These are phyloP conservation scores for Typhlichthys eigenmanni DNA, from an alignment of 2,797 vertebrate species.

Conservation along the genomic window DNA sequence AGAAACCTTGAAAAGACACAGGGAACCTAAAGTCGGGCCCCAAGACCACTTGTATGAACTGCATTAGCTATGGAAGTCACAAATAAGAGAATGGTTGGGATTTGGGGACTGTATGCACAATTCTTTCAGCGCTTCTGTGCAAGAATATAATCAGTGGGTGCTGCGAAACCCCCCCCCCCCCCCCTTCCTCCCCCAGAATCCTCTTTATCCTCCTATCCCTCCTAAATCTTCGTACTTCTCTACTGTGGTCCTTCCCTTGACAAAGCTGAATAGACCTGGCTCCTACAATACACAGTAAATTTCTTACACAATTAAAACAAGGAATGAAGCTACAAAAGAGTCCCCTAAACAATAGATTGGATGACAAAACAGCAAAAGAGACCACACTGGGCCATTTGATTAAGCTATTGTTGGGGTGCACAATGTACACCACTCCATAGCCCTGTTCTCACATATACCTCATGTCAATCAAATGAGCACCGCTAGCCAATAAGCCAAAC, in stretches of 20 bases:
- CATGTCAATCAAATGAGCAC: constrained; percentile 68
- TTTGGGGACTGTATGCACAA: constrained; percentile 33
- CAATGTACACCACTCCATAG: constrained; percentile 74
- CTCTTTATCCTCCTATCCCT: constrained; percentile 71
- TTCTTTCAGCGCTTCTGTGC: constrained; percentile 13
- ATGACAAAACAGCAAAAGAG: constrained; percentile 80
- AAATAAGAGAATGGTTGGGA: constrained; percentile 57
- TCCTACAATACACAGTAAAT: constrained; percentile 83
- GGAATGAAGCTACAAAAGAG: constrained; percentile 77
- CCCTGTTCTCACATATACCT: constrained; percentile 73
- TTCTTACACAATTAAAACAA: constrained; percentile 80
- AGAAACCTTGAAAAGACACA: constrained; percentile 52
- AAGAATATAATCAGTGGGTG: constrained; percentile 63
- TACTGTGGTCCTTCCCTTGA: constrained; percentile 70
- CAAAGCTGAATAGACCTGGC: constrained; percentile 78
- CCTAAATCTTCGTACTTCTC: constrained; percentile 79
- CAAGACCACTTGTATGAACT: constrained; percentile 63
- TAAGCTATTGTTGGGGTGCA: constrained; percentile 71
- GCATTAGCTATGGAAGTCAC: constrained; percentile 64
- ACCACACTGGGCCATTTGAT: constrained; percentile 76
- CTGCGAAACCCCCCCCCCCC: constrained; percentile 54
- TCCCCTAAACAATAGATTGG: constrained; percentile 75
- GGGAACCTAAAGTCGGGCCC: constrained; percentile 52
- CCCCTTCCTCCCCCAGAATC: no score
- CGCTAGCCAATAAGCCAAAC: constrained; percentile 63